Conservation (phyloP, 2,113 vertebrate genomes). For the Carettochelys insculpta region DNA sequence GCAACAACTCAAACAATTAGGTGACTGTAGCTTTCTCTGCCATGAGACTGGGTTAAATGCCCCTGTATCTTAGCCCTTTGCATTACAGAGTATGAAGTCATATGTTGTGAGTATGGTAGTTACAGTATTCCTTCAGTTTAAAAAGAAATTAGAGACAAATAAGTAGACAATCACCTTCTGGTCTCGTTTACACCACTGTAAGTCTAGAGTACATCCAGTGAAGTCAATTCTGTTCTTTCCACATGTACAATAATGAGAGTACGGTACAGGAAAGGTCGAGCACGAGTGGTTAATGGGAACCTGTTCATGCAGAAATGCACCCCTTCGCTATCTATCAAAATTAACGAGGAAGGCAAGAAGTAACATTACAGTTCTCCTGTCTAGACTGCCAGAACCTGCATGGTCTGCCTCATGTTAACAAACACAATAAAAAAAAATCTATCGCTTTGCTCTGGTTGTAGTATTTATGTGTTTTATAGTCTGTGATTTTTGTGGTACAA, state of each 20-base stretch:
- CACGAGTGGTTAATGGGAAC: slow-evolving; percentile 51
- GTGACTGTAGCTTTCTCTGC: not conserved
- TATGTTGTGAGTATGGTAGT: not conserved
- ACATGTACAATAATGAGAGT: slow-evolving; percentile 4
- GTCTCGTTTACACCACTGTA: not conserved
- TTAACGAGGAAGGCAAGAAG: slow-evolving; percentile 64
- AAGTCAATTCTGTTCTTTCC: not conserved
- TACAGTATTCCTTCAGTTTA: slow-evolving; percentile 26
- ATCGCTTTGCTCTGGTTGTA: slow-evolving; percentile 8
- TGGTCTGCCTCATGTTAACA: slow-evolving; percentile 11
- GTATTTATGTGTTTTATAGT: not conserved
- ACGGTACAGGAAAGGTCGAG: not conserved
- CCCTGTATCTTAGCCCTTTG: not conserved
- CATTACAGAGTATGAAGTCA: not conserved
- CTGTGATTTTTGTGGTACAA: not conserved
- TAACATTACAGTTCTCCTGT: slow-evolving; percentile 42
- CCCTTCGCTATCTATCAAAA: slow-evolving; percentile 65
- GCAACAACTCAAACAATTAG: not conserved
- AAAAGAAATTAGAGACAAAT: slow-evolving; percentile 10
- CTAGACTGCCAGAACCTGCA: slow-evolving; percentile 44
- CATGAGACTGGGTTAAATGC: not conserved
- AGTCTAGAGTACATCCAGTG: not conserved
- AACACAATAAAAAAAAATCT: slow-evolving; percentile 11
- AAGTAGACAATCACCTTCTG: not conserved
- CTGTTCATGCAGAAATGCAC: slow-evolving; percentile 40